Percentiles rank a stretch among this genome's conserved stretches.
These are phyloP conservation scores for Brachyrhaphis roseni DNA, from an alignment of 2,797 vertebrate species.

Conservation along the genomic window DNA sequence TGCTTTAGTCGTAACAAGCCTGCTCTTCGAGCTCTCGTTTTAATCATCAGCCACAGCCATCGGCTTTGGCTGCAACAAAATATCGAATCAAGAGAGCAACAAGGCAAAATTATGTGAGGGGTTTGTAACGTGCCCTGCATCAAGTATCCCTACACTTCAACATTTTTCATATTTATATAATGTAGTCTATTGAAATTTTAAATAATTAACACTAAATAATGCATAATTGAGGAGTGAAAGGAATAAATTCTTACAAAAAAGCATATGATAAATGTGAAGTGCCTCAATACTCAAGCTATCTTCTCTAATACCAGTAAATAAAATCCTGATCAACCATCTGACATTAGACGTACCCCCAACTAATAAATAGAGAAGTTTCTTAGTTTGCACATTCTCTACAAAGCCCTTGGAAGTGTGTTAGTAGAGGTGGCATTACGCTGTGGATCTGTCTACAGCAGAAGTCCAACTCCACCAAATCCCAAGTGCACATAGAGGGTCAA, in stretches of 20 bases:
- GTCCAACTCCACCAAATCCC: background rate
- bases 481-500: background rate
- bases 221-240: background rate
- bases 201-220: background rate
- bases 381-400: background rate
- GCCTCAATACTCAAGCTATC: background rate
- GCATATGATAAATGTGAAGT: background rate
- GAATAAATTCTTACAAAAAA: background rate
- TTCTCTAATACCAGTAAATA: background rate
- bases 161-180: background rate
- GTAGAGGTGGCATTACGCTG: background rate
- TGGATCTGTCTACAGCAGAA: background rate
- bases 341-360: background rate
- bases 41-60: constrained; percentile 28
- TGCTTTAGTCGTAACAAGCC: constrained; percentile 32
- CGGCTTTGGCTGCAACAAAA: constrained; percentile 16
- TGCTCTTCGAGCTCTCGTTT: constrained; percentile 21
- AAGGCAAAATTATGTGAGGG: background rate
- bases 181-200: background rate
- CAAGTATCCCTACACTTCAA: background rate
- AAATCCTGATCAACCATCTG: background rate
- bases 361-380: background rate
- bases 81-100: constrained; percentile 14
- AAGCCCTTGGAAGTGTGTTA: background rate
- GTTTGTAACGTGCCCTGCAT: background rate